Evolutionary conservation across 2,113 vertebrate genomes (phyloP).

Genomic region (Colaptes auratus): DNA sequence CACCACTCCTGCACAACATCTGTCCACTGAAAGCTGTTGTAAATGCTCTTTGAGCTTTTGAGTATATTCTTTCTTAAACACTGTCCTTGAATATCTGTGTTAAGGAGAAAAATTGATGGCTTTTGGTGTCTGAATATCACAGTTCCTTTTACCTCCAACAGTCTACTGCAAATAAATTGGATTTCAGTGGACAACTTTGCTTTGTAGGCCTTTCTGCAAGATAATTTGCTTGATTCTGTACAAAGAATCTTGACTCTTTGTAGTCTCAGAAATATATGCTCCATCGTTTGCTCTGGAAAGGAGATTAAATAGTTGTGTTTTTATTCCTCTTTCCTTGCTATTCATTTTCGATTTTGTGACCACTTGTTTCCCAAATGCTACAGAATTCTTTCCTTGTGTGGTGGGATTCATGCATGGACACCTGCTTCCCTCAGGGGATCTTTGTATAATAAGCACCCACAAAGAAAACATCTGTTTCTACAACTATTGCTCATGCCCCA

Average conservation of each 20-base stretch:
- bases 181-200: neutral
- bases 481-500: neutral
- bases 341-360: neutral
- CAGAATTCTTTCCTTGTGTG: neutral
- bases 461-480: neutral
- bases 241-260: neutral
- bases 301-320: neutral
- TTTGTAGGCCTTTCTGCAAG: neutral
- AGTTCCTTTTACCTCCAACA: neutral
- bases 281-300: neutral
- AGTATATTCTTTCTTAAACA: neutral
- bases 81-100: neutral
- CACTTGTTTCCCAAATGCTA: neutral
- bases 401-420: too few relatives aligned
- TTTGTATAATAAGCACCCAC: neutral
- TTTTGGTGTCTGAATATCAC: neutral
- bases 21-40: neutral
- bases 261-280: neutral
- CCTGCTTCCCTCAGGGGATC: rapidly evolving
- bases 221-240: neutral
- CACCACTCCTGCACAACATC: neutral
- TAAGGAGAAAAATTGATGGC: neutral
- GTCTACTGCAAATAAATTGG: neutral
- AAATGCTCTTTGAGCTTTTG: neutral
- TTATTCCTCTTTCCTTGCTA: neutral